These are phyloP conservation scores for Azorinus chamasolen DNA, from an alignment of 2,888 invertebrate species.

Conservation along the genomic window DNA sequence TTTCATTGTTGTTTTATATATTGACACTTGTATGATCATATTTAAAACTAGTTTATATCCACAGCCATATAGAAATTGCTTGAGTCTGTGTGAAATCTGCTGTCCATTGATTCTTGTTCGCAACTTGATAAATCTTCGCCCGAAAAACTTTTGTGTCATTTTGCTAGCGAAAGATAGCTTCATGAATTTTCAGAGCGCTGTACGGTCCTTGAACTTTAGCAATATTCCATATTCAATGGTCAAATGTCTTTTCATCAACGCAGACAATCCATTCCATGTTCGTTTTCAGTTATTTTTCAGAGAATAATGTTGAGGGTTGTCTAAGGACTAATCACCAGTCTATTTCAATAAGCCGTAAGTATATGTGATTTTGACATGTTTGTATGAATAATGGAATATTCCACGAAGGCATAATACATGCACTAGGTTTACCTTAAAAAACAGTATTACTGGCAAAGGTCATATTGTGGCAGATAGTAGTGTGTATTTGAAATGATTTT, in stretches of 20 bases:
- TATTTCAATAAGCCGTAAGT: no score
- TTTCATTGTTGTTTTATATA: no score
- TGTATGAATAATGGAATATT: no score
- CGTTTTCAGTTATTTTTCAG: not conserved
- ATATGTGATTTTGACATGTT: no score
- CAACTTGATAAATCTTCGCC: not conserved
- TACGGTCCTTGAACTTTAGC: not conserved
- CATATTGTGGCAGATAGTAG: no score
- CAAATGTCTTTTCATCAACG: constrained; percentile 1
- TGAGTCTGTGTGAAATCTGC: not conserved
- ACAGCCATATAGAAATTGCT: constrained; percentile 8
- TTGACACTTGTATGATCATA: no score
- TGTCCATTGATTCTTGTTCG: constrained; percentile 1
- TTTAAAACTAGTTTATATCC: constrained; percentile 15
- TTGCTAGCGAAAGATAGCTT: not conserved
- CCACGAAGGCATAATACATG: no score
- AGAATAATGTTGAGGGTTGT: not conserved
- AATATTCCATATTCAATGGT: constrained; percentile 7
- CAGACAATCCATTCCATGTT: not conserved
- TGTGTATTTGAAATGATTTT: no score
- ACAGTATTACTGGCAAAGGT: no score
- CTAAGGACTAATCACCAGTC: not conserved
- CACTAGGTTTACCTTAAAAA: no score
- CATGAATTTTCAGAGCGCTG: not conserved
- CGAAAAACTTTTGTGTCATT: not conserved